A percentile compares a stretch with the other conserved stretches of the same genome.
Evolutionary conservation across 2,797 vertebrate genomes (phyloP).

Genomic region (Lepus oiostolus): DNA sequence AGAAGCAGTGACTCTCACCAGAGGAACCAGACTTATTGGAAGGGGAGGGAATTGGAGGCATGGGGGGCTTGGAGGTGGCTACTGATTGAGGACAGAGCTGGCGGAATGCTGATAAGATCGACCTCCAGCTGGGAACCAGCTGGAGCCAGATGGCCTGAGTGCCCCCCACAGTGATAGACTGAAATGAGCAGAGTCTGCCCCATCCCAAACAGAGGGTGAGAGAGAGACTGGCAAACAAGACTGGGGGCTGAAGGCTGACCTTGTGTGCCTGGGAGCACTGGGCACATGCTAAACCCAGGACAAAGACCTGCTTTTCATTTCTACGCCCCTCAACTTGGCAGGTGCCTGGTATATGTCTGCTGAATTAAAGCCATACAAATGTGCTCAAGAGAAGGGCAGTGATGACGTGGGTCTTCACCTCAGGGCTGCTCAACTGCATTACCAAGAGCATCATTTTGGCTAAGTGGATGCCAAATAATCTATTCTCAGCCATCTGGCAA

Average conservation of each 20-base stretch:
- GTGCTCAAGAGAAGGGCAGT: not conserved
- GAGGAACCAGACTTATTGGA: not conserved
- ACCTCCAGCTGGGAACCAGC: not conserved
- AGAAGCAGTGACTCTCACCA: not conserved
- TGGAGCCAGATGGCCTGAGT: constrained; percentile 28
- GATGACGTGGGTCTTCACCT: not conserved
- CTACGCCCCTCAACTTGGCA: not conserved
- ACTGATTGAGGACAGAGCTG: not conserved
- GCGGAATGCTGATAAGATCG: not conserved
- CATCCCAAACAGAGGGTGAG: not conserved
- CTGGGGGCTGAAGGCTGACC: not conserved
- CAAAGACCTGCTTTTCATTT: not conserved
- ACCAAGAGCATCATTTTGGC: not conserved
- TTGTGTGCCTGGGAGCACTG: fast-evolving
- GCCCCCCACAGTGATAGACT: not conserved
- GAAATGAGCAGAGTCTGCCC: not conserved
- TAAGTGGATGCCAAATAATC: not conserved
- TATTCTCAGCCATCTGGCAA: not conserved
- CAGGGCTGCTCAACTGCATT: not conserved
- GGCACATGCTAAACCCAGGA: not conserved
- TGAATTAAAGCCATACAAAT: not conserved
- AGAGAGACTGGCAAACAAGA: not conserved
- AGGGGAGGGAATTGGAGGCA: not conserved
- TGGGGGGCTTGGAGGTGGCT: not conserved
- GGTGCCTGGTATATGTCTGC: not conserved